Evolutionary conservation across 1,140 invertebrate species (phyloP).

Genomic region (Melipona quadrifasciata): DNA sequence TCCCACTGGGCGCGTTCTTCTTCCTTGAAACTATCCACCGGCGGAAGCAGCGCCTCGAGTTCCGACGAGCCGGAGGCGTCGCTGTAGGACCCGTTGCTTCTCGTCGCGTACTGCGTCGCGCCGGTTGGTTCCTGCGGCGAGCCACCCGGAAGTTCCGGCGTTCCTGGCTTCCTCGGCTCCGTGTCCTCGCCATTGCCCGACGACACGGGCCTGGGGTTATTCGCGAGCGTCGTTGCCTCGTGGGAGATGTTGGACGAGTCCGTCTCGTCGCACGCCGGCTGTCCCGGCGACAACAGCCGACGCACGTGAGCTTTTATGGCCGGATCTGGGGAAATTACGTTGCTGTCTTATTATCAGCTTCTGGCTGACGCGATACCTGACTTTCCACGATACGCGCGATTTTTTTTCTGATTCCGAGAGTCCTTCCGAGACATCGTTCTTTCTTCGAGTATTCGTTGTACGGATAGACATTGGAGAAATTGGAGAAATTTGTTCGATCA

Average conservation of each 20-base stretch:
- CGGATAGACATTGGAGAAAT: too few relatives aligned
- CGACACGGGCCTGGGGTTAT: conserved; percentile 60
- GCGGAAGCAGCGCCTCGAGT: conserved; percentile 80
- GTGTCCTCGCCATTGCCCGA: conserved; percentile 70
- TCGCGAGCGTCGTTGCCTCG: conserved; percentile 50
- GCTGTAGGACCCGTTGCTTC: conserved; percentile 81
- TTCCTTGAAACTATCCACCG: conserved; percentile 81
- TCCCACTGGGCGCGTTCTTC: conserved; percentile 83
- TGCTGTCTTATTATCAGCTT: conserved; percentile 1
- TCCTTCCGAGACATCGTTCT: too few relatives aligned
- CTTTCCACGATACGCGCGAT: background rate
- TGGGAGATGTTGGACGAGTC: conserved; percentile 48
- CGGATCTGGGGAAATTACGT: conserved; percentile 85
- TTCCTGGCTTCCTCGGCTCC: conserved; percentile 60
- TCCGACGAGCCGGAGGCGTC: conserved; percentile 80
- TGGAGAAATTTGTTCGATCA: too few relatives aligned
- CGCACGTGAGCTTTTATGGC: conserved; percentile 91
- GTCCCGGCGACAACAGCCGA: conserved; percentile 86
- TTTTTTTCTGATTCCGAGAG: background rate
- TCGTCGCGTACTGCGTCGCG: conserved; percentile 62
- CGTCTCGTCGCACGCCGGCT: conserved; percentile 72
- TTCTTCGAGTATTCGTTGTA: too few relatives aligned
- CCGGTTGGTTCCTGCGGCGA: conserved; percentile 67
- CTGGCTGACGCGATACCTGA: background rate
- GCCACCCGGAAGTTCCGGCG: conserved; percentile 67